Evolutionary conservation across 1,140 invertebrate species (phyloP).

Genomic region (Whitmania pigra): DNA sequence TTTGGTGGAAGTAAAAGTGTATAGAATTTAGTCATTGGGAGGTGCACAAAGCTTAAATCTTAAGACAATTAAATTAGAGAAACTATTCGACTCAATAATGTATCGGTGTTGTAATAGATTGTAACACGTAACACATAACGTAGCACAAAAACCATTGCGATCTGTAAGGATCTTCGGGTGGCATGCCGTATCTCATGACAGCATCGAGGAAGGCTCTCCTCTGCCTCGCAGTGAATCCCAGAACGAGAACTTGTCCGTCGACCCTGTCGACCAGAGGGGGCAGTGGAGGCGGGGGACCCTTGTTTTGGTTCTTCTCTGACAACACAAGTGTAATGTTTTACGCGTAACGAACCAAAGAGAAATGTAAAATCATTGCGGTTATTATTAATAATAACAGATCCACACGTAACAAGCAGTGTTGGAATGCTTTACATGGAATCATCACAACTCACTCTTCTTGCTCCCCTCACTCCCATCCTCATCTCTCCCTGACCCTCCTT

Average conservation of each 20-base stretch:
- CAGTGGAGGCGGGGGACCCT: slow-evolving; percentile 37
- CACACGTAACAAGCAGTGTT: too few relatives aligned
- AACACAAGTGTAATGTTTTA: not conserved
- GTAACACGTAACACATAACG: not conserved
- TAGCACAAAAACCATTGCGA: slow-evolving; percentile 37
- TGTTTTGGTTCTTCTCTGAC: not conserved
- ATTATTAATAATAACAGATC: too few relatives aligned
- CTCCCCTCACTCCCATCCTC: slow-evolving; percentile 8
- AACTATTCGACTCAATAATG: not conserved
- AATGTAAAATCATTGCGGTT: too few relatives aligned
- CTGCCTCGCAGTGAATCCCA: slow-evolving; percentile 91
- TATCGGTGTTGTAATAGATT: not conserved
- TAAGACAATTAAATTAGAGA: too few relatives aligned
- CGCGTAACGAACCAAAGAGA: too few relatives aligned
- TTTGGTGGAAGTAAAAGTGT: not conserved
- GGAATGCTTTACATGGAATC: too few relatives aligned
- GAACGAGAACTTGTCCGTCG: slow-evolving; percentile 85
- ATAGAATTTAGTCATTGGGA: not conserved
- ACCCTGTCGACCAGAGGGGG: slow-evolving; percentile 82
- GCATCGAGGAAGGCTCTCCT: slow-evolving; percentile 91
- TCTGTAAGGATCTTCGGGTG: slow-evolving; percentile 90
- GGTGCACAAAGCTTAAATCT: too few relatives aligned
- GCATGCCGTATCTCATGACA: slow-evolving; percentile 97
- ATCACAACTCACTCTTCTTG: slow-evolving; percentile 9
- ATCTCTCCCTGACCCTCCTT: not conserved